Evolutionary conservation across 2,888 invertebrate genomes (phyloP).

Genomic region (Drosophila seclusa): DNA sequence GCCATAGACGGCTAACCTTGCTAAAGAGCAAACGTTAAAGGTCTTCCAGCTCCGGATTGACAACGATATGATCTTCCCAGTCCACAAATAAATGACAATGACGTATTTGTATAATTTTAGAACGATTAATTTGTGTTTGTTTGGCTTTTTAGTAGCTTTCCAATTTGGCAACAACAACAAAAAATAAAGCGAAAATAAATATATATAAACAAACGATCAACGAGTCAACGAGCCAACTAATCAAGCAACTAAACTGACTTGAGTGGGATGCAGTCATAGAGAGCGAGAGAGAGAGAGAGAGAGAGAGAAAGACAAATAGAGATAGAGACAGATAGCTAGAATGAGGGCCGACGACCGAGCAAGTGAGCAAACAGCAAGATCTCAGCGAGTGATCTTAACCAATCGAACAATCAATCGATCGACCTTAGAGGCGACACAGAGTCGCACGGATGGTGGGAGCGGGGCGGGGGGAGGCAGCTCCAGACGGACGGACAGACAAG

Average conservation of each 20-base stretch:
- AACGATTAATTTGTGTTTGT: constrained; percentile 68
- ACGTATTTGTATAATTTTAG: constrained; percentile 48
- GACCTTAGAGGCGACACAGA: constrained; percentile 43
- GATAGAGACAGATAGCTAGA: not conserved
- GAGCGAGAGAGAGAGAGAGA: not conserved
- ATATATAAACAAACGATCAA: constrained; percentile 16
- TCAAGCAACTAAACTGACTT: not conserved
- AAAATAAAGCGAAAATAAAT: constrained; percentile 7
- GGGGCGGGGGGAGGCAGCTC: not conserved
- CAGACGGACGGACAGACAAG: constrained; percentile 10
- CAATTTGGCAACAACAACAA: constrained; percentile 24
- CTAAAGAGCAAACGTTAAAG: constrained; percentile 20
- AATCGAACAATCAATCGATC: constrained; percentile 14
- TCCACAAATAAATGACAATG: constrained; percentile 19
- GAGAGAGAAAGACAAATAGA: not conserved
- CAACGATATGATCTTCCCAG: not conserved
- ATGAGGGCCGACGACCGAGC: constrained; percentile 34
- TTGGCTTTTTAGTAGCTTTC: constrained; percentile 39
- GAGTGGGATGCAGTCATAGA: not conserved
- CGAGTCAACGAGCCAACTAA: constrained; percentile 11
- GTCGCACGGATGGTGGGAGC: not conserved
- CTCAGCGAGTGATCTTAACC: not conserved
- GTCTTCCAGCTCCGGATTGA: constrained; percentile 46
- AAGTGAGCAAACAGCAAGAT: not conserved
- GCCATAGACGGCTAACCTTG: constrained; percentile 49